Base-by-base conservation (phyloP, 2,797 vertebrate species). In the Erpetoichthys calabaricus region DNA sequence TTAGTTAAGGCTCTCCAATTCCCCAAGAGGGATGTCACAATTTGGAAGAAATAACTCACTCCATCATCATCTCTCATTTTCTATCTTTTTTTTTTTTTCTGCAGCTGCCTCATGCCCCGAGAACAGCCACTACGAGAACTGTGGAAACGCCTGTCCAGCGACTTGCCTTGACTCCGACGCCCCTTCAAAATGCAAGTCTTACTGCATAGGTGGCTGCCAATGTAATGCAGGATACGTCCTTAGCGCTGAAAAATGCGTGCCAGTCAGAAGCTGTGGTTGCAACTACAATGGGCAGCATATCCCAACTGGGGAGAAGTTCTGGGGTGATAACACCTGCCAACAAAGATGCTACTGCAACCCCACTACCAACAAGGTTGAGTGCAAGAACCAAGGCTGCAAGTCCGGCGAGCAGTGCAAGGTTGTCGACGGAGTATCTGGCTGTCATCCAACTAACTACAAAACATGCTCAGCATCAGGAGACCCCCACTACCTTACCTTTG, bases 91-190 rank as follows among this genome's bases (percentile, higher is more conserved):
- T n/a, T n/a, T n/a, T n/a, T n/a, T n/a, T n/a, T n/a, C n/a, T n/a
- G 44, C 70, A 86, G 80, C 65, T 62, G 41, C 62, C 9, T 47
- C 58, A 45, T 87, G 84, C 63, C 81, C 75, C 25, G 62, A 60
- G 43, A 81, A 84, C 65, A 86, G 83, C 51, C 73, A 79, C 59
- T 84, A 78, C 44, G 78, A 82, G 66, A 57, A 63, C 4, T 85
- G 83, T 56, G 81, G 82, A 44, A 78, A 46, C 0, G 78, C 81
- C 57, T 89, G 83, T 58, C 78, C 80, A 5, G 65, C 77, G 45
- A 84, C 81, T 4, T 89, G 84, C 53, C 61, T 64, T 2, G 70
- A 78, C 56, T 75, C 64, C 1, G 10, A 56, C 1, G 73, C 72
- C 44, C 61, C 68, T 1, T 62, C 68, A 41, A 77, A 70, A 66